A percentile compares a stretch with the other conserved stretches of the same genome.
phyloP scores from a whole-genome alignment of 2,888 invertebrate genomes.

The Venusia cambrica region DNA sequence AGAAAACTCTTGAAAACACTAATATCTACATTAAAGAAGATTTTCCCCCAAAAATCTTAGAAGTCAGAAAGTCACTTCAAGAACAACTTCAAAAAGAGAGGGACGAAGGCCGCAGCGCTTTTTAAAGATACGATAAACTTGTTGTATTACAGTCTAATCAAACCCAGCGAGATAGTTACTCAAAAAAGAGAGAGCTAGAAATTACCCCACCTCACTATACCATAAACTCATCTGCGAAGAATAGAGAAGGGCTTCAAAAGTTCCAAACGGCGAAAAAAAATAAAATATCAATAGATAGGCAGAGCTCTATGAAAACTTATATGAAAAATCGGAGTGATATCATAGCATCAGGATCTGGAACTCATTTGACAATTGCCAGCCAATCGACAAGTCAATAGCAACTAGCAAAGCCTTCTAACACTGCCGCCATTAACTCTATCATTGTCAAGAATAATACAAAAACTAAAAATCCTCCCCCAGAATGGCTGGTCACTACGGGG shows the following conservation, averaged over 20 bases:
- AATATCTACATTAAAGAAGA: conserved; percentile 4
- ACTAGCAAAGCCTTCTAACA: background rate
- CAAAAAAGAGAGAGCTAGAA: too few species aligned
- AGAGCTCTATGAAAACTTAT: background rate
- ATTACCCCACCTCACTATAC: too few species aligned
- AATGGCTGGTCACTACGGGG: background rate
- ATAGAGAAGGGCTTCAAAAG: too few species aligned
- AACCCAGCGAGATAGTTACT: too few species aligned
- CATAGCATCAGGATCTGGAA: background rate
- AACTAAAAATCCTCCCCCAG: background rate
- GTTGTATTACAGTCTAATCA: too few species aligned
- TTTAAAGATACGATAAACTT: conserved; percentile 2
- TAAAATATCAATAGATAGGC: background rate
- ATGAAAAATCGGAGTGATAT: too few species aligned
- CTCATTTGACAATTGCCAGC: background rate
- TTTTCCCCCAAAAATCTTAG: conserved; percentile 2
- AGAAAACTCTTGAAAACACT: background rate
- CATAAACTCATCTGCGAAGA: too few species aligned
- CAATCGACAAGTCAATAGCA: background rate
- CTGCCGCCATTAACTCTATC: background rate
- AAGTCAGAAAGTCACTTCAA: conserved; percentile 1
- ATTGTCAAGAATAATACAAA: background rate
- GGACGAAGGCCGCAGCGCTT: conserved; percentile 1
- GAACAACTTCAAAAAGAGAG: conserved; percentile 4
- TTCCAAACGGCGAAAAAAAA: background rate